Conservation (phyloP, 2,888 invertebrate species). For the Volucella inanis region DNA sequence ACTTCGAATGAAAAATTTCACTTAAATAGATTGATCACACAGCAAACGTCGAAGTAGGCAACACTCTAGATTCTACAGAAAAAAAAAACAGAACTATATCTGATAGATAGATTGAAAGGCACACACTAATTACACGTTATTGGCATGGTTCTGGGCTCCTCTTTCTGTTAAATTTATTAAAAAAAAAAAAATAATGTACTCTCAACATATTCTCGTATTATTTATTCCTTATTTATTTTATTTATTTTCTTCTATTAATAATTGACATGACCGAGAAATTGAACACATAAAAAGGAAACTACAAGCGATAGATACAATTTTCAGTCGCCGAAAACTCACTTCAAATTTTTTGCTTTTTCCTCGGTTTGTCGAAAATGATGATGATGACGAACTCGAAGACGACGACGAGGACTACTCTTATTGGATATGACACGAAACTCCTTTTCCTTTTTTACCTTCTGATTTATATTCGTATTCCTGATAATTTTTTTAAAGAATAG, state of each 20-base stretch:
- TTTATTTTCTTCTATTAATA: conserved; percentile 53
- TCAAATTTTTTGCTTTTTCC: conserved; percentile 15
- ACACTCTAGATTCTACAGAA: background rate
- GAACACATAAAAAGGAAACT: conserved; percentile 7
- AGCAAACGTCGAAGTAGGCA: background rate
- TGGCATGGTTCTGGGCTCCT: conserved; percentile 28
- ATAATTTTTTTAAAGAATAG: conserved; percentile 46
- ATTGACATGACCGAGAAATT: conserved; percentile 36
- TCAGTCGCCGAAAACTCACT: conserved; percentile 51
- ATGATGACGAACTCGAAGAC: too few relatives aligned
- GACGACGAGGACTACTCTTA: conserved; percentile 5
- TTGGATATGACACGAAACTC: conserved; percentile 41
- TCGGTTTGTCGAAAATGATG: too few relatives aligned
- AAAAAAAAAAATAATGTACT: conserved; percentile 13
- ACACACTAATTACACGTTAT: conserved; percentile 58
- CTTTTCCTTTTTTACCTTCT: background rate
- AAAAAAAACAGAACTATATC: conserved; percentile 23
- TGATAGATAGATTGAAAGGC: conserved; percentile 46
- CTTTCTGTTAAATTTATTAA: conserved; percentile 41
- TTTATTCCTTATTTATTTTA: conserved; percentile 23
- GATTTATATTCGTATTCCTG: conserved; percentile 14
- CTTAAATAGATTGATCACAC: conserved; percentile 28
- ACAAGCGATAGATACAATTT: conserved; percentile 8
- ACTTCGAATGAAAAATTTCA: too few relatives aligned
- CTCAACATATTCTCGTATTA: conserved; percentile 17